A percentile compares a stretch with the other conserved stretches of the same genome.
Conservation (phyloP, 2,888 invertebrate genomes). For the Altica lythri region DNA sequence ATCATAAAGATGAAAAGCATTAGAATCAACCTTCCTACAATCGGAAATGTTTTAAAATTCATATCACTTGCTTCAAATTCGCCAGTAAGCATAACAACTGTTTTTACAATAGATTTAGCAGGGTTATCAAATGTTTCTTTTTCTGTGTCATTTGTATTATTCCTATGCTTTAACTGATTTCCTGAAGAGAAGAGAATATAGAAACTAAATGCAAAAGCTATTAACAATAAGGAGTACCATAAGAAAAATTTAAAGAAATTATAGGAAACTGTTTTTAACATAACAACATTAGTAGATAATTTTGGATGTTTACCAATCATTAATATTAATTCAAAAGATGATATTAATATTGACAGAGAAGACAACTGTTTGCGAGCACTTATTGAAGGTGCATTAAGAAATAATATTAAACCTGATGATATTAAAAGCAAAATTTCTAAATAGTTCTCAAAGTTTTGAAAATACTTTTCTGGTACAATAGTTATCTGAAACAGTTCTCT, state of each 20-base stretch:
- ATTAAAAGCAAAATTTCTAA: constrained; percentile 72
- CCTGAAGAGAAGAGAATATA: constrained; percentile 71
- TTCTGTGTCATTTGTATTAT: constrained; percentile 51
- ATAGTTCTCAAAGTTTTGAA: constrained; percentile 74
- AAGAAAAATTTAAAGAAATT: constrained; percentile 80
- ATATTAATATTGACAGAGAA: constrained; percentile 73
- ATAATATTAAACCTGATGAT: constrained; percentile 66
- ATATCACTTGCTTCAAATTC: constrained; percentile 84
- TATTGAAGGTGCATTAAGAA: constrained; percentile 56
- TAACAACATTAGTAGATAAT: constrained; percentile 80
- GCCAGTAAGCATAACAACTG: constrained; percentile 84
- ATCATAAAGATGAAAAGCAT: constrained; percentile 81
- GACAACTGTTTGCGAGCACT: constrained; percentile 69
- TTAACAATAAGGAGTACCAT: constrained; percentile 79
- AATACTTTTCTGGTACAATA: constrained; percentile 70
- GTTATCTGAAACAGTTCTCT: constrained; percentile 74
- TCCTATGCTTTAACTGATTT: constrained; percentile 48
- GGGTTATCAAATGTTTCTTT: constrained; percentile 73
- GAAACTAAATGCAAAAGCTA: constrained; percentile 82
- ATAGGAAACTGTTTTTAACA: constrained; percentile 79
- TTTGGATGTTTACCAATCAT: constrained; percentile 80
- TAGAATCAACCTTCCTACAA: constrained; percentile 76
- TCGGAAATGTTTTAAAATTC: constrained; percentile 70
- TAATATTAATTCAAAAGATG: constrained; percentile 76
- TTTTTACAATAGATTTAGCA: constrained; percentile 76